Evolutionary conservation across 92 coral and sea anemone genomes (phyloP).

Genomic region (Bergia sp.): DNA sequence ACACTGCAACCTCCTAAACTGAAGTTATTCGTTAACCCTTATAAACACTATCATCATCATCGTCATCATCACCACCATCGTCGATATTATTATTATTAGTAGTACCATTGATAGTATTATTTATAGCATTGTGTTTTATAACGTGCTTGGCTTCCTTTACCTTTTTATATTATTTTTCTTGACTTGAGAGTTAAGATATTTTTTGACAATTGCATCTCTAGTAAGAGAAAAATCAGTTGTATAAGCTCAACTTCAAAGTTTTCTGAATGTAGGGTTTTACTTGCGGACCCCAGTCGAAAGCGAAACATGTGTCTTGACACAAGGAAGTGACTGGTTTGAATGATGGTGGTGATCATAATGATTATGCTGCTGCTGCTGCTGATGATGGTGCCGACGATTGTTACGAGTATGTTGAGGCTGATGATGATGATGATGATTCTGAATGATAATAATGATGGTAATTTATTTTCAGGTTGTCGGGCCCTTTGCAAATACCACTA

Average conservation of each 20-base stretch:
- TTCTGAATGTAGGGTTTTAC: too few relatives aligned
- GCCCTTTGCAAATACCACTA: constrained; percentile 53
- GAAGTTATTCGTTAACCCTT: too few relatives aligned
- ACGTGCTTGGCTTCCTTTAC: too few relatives aligned
- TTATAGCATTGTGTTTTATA: neutral
- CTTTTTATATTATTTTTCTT: too few relatives aligned
- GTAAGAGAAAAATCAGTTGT: too few relatives aligned
- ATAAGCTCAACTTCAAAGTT: too few relatives aligned
- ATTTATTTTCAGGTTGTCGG: constrained; percentile 49
- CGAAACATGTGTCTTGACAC: neutral
- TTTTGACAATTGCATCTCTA: neutral
- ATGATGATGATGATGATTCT: neutral
- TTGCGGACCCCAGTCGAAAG: too few relatives aligned
- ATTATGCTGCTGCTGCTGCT: neutral
- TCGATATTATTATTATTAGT: too few relatives aligned
- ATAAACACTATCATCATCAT: too few relatives aligned
- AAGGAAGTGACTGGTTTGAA: neutral
- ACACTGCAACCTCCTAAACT: too few relatives aligned
- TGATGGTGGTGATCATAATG: neutral
- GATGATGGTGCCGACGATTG: neutral
- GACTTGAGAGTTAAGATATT: neutral
- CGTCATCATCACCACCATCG: too few relatives aligned
- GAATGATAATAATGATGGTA: neutral
- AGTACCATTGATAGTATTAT: neutral
- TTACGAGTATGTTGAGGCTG: neutral